phyloP scores from a whole-genome alignment of 2,888 invertebrate species.

The Drosophila algonquin region DNA sequence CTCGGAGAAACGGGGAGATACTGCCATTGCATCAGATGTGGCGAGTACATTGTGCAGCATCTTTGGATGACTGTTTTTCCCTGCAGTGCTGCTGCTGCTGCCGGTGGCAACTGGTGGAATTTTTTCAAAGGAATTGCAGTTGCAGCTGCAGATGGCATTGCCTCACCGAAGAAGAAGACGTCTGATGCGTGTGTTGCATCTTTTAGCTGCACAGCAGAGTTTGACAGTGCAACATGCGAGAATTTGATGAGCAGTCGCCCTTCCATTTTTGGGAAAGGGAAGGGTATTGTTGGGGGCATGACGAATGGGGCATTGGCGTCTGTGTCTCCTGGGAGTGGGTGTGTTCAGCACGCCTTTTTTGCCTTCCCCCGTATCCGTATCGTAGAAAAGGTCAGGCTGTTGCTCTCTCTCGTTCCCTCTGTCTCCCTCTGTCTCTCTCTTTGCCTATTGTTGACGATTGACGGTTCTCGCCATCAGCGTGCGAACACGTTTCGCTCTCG shows the following conservation, averaged over 20 bases:
- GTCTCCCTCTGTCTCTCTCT: constrained; percentile 15
- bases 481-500: constrained; percentile 71
- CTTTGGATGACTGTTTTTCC: constrained; percentile 4
- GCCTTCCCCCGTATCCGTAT: constrained; percentile 1
- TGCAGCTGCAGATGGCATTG: constrained; percentile 64
- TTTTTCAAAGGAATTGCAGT: constrained; percentile 74
- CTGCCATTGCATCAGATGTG: too few species aligned
- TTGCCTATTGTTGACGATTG: constrained; percentile 59
- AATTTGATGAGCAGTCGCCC: constrained; percentile 81
- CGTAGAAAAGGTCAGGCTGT: constrained; percentile 64
- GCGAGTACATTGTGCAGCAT: background rate
- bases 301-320: constrained; percentile 38
- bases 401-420: constrained; percentile 15
- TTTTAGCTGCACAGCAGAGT: constrained; percentile 66
- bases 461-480: constrained; percentile 47
- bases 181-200: constrained; percentile 66
- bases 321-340: constrained; percentile 55
- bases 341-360: constrained; percentile 36
- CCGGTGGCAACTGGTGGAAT: constrained; percentile 63
- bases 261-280: background rate
- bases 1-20: background rate
- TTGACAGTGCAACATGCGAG: constrained; percentile 83
- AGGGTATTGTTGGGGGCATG: constrained; percentile 27
- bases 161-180: constrained; percentile 6
- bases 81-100: constrained; percentile 58